Conservation (phyloP, 2,797 vertebrate genomes). For the Myotis myotis region DNA sequence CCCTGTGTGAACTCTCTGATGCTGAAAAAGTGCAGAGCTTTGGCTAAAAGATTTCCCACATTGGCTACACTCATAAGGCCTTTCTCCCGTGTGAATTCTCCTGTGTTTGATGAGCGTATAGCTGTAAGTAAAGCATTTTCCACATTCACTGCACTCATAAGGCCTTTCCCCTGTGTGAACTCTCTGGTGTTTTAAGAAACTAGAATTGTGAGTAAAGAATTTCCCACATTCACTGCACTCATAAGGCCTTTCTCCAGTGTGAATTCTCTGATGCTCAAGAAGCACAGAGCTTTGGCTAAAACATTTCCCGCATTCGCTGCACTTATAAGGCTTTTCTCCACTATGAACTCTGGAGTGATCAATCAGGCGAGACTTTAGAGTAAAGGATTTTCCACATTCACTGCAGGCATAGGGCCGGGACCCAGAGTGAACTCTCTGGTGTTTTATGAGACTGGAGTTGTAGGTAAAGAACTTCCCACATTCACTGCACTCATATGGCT, state of each 20-base stretch:
- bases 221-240: neutral
- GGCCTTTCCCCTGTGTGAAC: neutral
- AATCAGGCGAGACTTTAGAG: neutral
- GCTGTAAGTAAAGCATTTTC: neutral
- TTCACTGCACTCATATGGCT: too few relatives aligned
- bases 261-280: neutral
- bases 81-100: neutral
- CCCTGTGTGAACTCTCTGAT: neutral
- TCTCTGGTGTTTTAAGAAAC: neutral
- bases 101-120: neutral
- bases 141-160: neutral
- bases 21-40: neutral
- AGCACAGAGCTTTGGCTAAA: neutral
- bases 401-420: too few relatives aligned
- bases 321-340: neutral
- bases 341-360: neutral
- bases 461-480: too few relatives aligned
- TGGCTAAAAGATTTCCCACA: neutral
- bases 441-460: too few relatives aligned
- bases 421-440: too few relatives aligned
- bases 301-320: neutral
- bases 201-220: neutral
- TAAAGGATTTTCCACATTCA: too few relatives aligned
- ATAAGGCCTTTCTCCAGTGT: neutral
- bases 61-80: neutral